Evolutionary conservation across 2,888 invertebrate genomes (phyloP).

Genomic region (Drosophila eohydei): DNA sequence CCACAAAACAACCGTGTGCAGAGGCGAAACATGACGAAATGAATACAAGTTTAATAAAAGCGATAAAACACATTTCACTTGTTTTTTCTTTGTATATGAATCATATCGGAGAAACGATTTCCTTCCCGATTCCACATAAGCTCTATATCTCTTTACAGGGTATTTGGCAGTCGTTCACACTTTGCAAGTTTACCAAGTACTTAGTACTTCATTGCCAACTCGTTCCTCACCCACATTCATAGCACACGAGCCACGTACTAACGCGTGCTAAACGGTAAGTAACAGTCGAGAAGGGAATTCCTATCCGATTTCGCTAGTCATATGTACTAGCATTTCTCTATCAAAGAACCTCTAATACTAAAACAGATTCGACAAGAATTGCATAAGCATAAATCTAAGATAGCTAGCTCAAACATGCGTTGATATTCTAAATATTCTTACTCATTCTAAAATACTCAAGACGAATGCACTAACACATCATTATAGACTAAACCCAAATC

Average conservation of each 20-base stretch:
- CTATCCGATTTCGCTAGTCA: too few species aligned
- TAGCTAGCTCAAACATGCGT: too few species aligned
- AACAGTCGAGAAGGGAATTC: too few species aligned
- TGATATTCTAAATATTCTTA: too few species aligned
- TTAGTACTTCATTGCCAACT: neutral
- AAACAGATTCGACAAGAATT: neutral
- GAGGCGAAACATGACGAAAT: constrained; percentile 76
- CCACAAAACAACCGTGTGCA: constrained; percentile 34
- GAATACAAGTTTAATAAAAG: constrained; percentile 78
- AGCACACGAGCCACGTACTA: neutral
- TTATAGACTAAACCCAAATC: neutral
- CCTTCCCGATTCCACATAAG: neutral
- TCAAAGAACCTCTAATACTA: neutral
- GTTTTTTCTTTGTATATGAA: neutral
- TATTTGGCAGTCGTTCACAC: neutral
- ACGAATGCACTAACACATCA: neutral
- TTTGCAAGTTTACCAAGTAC: neutral
- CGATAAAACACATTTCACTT: constrained; percentile 56
- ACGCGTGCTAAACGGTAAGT: too few species aligned
- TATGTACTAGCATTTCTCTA: too few species aligned
- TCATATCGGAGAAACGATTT: neutral
- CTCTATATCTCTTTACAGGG: neutral
- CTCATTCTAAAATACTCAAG: too few species aligned
- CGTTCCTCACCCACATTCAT: neutral
- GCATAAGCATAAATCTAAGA: neutral